These are phyloP conservation scores for Thera britannica DNA, from an alignment of 2,888 invertebrate genomes.

Conservation along the genomic window DNA sequence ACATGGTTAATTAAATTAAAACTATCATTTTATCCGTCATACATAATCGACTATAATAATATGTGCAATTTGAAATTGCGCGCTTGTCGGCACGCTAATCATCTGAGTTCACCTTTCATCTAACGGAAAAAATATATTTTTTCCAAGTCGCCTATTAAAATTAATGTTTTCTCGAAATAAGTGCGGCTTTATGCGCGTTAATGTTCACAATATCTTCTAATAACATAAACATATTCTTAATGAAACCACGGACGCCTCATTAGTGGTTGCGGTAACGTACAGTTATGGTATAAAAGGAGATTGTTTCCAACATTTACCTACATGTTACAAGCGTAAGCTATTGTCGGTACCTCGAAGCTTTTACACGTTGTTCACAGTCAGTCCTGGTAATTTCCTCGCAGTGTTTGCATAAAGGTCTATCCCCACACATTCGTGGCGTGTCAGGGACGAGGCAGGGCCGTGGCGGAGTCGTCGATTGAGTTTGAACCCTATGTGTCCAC, in stretches of 20 bases:
- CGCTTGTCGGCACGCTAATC: not conserved
- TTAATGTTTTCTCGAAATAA: not conserved
- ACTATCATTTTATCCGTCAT: no score
- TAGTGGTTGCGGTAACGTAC: conserved; percentile 24
- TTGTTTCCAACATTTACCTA: conserved; percentile 23
- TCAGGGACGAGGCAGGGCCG: no score
- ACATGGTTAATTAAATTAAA: no score
- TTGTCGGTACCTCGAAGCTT: not conserved
- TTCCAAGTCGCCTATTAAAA: not conserved
- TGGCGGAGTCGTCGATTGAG: no score
- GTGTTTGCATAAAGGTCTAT: no score
- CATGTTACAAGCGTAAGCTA: not conserved
- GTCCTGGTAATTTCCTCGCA: no score
- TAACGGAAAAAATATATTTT: not conserved
- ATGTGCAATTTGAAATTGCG: not conserved
- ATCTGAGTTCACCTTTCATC: not conserved
- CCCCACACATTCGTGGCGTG: no score
- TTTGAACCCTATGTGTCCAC: no score
- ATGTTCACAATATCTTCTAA: conserved; percentile 17
- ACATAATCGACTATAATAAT: no score
- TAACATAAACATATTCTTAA: conserved; percentile 26
- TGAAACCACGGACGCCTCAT: conserved; percentile 30
- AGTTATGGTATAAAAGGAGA: conserved; percentile 15
- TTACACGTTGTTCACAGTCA: no score
- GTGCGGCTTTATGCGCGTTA: conserved; percentile 60